A percentile compares a stretch with the other conserved stretches of the same genome.
Conservation (phyloP, 1,140 invertebrate genomes). For the Venturia canescens region DNA sequence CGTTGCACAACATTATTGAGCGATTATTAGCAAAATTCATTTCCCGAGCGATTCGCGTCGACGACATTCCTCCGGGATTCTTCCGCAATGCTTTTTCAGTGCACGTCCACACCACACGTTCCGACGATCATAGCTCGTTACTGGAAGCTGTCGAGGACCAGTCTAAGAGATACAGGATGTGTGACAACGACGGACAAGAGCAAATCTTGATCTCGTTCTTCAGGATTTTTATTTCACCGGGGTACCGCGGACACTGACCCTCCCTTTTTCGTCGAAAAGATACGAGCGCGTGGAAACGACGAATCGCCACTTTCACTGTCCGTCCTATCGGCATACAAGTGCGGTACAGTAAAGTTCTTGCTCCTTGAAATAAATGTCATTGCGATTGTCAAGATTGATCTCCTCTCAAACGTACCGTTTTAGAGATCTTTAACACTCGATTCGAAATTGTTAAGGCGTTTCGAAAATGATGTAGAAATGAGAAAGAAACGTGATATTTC, state of each 20-base stretch:
- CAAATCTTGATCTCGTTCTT: constrained; percentile 27
- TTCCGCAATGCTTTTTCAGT: background rate
- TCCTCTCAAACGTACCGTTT: background rate
- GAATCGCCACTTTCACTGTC: constrained; percentile 65
- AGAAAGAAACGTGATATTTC: too few species aligned
- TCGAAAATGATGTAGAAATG: too few species aligned
- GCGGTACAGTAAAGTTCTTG: background rate
- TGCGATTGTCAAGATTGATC: background rate
- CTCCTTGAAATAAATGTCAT: background rate
- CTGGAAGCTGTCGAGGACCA: background rate
- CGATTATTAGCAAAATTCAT: background rate
- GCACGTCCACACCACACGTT: background rate
- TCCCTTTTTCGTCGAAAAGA: constrained; percentile 49
- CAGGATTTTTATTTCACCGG: constrained; percentile 22
- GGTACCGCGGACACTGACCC: constrained; percentile 56
- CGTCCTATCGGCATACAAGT: constrained; percentile 49
- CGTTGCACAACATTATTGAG: background rate
- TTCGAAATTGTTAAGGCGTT: too few species aligned
- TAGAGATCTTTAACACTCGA: too few species aligned
- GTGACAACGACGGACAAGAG: background rate
- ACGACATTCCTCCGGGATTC: background rate
- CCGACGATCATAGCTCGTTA: background rate
- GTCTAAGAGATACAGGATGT: constrained; percentile 12
- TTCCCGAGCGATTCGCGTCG: background rate
- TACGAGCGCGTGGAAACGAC: constrained; percentile 34